Evolutionary conservation across 2,113 vertebrate genomes (phyloP), one percentile per base, ranked within the genome.

Genomic region (Phylloscopus trochilus): DNA sequence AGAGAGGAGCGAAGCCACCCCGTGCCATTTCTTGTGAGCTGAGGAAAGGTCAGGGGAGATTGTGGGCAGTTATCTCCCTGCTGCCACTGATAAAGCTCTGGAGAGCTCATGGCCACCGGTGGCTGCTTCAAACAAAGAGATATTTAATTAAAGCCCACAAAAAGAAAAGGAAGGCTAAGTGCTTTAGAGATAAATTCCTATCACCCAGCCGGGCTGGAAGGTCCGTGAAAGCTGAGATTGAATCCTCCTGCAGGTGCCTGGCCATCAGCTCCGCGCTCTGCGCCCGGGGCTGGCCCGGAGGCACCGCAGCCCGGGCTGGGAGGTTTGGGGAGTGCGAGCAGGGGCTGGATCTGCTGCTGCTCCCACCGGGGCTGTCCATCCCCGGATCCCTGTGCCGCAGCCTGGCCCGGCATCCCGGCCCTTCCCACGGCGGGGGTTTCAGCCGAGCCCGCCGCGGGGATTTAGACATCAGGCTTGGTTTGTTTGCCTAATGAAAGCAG

Each of bases 21-120:
- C 83, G 56, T 79, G 94, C 91, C 60, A 74, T 84, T 93, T 93
- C 91, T 95, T 23, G 77, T 73, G 95, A 80, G 89, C 91, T 2
- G 39, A 86, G 95, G 93, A 85, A 82, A 97, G 97, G 96, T 51
- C 95, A 97, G 97, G 92, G 16, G 74, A 97, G 97, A 96, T 86
- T 93, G 95, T 95, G 96, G 96, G 95, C 97, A 97, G 95, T 98
- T 97, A 97, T 97, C 97, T 97, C 96, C 94, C 95, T 62, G 89
- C 93, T 56, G 78, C 91, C 52, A 53, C 96, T 97, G 97, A 97
- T 97, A 94, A 97, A 97, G 94, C 59, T 7, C 88, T 81, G 69
- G 92, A 96, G 96, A 96, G 91, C 94, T 72, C 95, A 52, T 21
- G 70, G 88, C 94, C 92, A 96, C 97, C 97, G 84, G 92, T 8